These are phyloP conservation scores for Ptiloglossa arizonensis DNA, from an alignment of 1,140 invertebrate species.

Conservation along the genomic window DNA sequence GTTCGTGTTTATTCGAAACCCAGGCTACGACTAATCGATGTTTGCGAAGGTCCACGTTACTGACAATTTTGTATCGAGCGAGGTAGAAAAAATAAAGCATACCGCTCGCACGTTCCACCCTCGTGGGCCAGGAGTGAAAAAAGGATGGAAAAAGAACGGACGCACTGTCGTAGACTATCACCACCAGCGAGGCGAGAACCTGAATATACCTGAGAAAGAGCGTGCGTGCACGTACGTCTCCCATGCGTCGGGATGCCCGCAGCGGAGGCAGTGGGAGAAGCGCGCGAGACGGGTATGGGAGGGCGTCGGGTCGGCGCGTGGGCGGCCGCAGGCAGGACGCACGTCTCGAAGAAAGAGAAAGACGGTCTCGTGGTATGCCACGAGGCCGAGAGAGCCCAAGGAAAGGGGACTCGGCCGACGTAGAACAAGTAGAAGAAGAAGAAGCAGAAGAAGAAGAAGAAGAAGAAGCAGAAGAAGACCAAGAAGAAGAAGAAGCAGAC, in stretches of 20 bases:
- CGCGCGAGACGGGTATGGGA: constrained; percentile 70
- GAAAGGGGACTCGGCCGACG: constrained; percentile 22
- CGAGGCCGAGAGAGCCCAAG: constrained; percentile 65
- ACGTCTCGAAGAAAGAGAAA: constrained; percentile 70
- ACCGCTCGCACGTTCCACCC: constrained; percentile 17
- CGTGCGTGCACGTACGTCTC: constrained; percentile 50
- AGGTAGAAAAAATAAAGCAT: too few species aligned
- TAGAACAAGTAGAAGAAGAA: constrained; percentile 14
- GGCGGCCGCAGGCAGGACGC: constrained; percentile 82
- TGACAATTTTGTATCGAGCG: too few species aligned
- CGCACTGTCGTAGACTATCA: constrained; percentile 11
- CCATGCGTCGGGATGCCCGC: constrained; percentile 46
- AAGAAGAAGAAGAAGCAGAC: background rate
- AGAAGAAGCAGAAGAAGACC: background rate
- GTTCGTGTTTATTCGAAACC: too few species aligned
- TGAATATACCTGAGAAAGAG: constrained; percentile 39
- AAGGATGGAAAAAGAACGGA: background rate
- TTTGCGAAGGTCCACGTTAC: too few species aligned
- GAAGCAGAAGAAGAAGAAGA: constrained; percentile 22
- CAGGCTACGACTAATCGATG: too few species aligned
- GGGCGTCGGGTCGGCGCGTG: constrained; percentile 80
- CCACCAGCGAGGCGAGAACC: constrained; percentile 21
- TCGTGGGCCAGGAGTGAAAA: background rate
- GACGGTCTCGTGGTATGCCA: constrained; percentile 60
- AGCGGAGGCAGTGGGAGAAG: constrained; percentile 61